Base-by-base conservation (phyloP, 2,797 vertebrate genomes). In the Phrynocephalus guinanensis region DNA sequence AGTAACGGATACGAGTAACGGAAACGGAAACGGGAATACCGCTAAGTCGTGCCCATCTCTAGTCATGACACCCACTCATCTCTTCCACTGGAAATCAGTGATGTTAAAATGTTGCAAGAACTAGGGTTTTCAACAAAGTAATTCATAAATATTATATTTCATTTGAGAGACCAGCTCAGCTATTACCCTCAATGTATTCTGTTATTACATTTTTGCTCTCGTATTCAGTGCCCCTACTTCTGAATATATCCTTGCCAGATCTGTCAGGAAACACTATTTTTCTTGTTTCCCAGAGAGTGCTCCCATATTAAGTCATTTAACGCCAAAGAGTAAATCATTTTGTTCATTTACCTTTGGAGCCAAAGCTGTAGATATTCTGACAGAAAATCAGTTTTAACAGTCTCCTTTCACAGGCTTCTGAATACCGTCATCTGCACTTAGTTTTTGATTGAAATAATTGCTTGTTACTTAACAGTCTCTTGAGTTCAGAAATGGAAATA, bases 381-480 rank as follows among this genome's bases (percentile, higher is more conserved):
- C 78, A 88, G 83, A 81, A 85, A 90, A 90, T 83, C 73, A 77
- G 22, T 93, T 93, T 93, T 85, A 94, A 89, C 33, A 16, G 15
- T 79, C 87, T 82, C 18, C 94, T 92, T 94, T 93, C 89, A 88
- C 1, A 87, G 44, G 1, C 44, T 91, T 93, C 91, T 94, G 79
- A 93, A 89, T 88, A 33, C 22, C 26, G 0, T 28, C 60, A 84
- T 95, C 94, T 95, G 66, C 52, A 79, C 89, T 75, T 92, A 89
- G 77, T 92, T 90, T 91, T 67, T 81, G 83, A 88, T 80, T 88
- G 72, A 88, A 93, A 94, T 94, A 96, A 96, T 92, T 92, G 67
- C 70, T 93, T 92, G 78, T 92, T 94, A 85, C 90, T 95, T 96
- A 94, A 92, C 84, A 94, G 70, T 67, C 66, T 0, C 86, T 91